Percentiles rank a stretch among this genome's conserved stretches.
phyloP scores from a whole-genome alignment of 30 jellyfish, hydroid and myxozoan species.

The Morbakka virulenta region DNA sequence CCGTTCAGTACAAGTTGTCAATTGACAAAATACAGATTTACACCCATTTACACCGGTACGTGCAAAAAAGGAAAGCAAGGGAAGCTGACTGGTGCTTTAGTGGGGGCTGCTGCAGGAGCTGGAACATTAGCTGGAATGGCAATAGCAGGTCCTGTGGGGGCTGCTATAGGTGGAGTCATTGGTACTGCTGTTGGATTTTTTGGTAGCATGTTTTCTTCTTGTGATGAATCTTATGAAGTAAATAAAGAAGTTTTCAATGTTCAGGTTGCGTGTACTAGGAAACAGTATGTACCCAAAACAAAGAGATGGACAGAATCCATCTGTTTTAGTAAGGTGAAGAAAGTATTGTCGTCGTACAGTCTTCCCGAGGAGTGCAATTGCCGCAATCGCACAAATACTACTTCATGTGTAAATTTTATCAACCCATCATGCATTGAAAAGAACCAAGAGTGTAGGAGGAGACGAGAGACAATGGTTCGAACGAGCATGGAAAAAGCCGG shows the following conservation, averaged over 20 bases:
- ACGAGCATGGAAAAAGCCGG: constrained; percentile 51
- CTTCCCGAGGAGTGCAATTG: constrained; percentile 53
- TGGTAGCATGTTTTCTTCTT: constrained; percentile 53
- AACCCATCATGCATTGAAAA: constrained; percentile 28
- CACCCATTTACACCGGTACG: constrained; percentile 60
- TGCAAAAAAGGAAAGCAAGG: constrained; percentile 39
- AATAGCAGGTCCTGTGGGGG: constrained; percentile 23
- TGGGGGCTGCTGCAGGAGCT: constrained; percentile 52
- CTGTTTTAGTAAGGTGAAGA: constrained; percentile 10
- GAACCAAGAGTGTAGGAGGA: constrained; percentile 2
- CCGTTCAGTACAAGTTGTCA: constrained; percentile 27
- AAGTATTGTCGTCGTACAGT: constrained; percentile 35
- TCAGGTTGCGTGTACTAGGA: constrained; percentile 47
- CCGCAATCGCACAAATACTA: constrained; percentile 1
- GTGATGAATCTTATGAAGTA: constrained; percentile 60
- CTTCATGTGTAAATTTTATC: constrained; percentile 33
- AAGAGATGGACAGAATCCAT: constrained; percentile 26
- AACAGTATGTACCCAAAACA: constrained; percentile 21
- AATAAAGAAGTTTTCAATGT: constrained; percentile 38
- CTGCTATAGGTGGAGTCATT: constrained; percentile 40
- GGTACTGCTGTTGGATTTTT: constrained; percentile 33
- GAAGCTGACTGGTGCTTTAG: constrained; percentile 31
- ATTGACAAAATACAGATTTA: constrained; percentile 36
- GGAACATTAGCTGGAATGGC: constrained; percentile 21
- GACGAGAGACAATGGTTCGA: constrained; percentile 5